Conservation (phyloP, 2,888 invertebrate species). For the Drosophila prostipennis region DNA sequence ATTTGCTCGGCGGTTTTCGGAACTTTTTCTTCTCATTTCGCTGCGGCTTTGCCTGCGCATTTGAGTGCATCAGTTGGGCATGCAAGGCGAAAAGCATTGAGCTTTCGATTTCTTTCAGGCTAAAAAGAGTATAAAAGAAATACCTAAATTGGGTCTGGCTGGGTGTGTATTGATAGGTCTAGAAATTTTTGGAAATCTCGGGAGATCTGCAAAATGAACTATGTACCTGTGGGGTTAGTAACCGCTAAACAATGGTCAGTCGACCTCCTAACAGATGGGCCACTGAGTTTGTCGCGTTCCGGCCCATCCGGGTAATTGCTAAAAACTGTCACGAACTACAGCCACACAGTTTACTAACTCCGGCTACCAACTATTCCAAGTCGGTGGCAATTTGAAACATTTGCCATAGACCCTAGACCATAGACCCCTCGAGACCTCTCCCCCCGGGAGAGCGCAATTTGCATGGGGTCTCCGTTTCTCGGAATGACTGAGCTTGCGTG, state of each 20-base stretch:
- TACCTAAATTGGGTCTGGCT: neutral
- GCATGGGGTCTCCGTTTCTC: conserved; percentile 50
- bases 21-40: conserved; percentile 26
- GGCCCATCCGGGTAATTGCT: conserved; percentile 62
- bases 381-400: conserved; percentile 41
- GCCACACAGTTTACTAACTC: conserved; percentile 72
- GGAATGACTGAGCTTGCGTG: conserved; percentile 62
- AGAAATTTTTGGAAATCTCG: neutral
- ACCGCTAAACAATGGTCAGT: conserved; percentile 66
- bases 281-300: conserved; percentile 40
- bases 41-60: conserved; percentile 64
- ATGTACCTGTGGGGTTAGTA: conserved; percentile 66
- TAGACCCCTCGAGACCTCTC: conserved; percentile 3
- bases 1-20: conserved; percentile 50
- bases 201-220: too few relatives aligned
- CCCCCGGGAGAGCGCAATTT: conserved; percentile 47
- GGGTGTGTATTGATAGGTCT: conserved; percentile 1
- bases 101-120: conserved; percentile 67
- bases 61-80: conserved; percentile 79
- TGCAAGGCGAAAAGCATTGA: conserved; percentile 63
- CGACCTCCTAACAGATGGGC: conserved; percentile 10
- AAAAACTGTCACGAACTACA: conserved; percentile 75
- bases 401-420: conserved; percentile 24
- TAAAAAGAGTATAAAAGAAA: conserved; percentile 21
- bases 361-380: conserved; percentile 10